Percentiles rank a stretch among this genome's conserved stretches.
phyloP scores from a whole-genome alignment of 1,140 invertebrate species.

The Zaprionus tsacasi region DNA sequence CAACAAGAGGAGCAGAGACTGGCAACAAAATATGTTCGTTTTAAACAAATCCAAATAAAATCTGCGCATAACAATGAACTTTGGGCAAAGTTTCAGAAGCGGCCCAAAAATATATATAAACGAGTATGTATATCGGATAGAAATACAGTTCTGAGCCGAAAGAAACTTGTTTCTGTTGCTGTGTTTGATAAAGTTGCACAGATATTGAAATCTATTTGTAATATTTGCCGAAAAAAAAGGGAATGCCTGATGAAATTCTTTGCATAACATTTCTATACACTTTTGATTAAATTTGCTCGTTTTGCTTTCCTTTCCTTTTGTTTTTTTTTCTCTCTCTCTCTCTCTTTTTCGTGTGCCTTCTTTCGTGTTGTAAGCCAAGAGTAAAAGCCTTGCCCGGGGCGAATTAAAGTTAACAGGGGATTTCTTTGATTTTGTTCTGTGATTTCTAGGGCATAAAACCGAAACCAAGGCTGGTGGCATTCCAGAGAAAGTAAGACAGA shows the following conservation, averaged over 20 bases:
- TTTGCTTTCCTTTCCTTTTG: constrained; percentile 16
- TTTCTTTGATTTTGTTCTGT: constrained; percentile 43
- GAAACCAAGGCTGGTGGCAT: constrained; percentile 42
- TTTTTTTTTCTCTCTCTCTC: constrained; percentile 21
- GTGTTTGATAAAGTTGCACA: constrained; percentile 60
- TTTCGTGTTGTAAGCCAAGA: background rate
- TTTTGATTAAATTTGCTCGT: constrained; percentile 74
- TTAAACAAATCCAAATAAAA: constrained; percentile 79
- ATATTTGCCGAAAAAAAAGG: constrained; percentile 55
- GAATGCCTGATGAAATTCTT: constrained; percentile 71
- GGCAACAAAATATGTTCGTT: constrained; percentile 68
- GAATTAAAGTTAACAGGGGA: constrained; percentile 24
- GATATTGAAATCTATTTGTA: constrained; percentile 79
- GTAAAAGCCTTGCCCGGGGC: constrained; percentile 27
- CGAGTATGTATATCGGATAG: background rate
- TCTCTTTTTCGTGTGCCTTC: background rate
- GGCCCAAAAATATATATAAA: constrained; percentile 24
- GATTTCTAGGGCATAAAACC: constrained; percentile 40
- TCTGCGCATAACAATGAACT: constrained; percentile 75
- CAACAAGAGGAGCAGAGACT: background rate
- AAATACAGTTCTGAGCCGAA: constrained; percentile 43
- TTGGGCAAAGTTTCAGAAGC: constrained; percentile 24
- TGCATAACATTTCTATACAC: constrained; percentile 49
- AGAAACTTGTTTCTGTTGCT: constrained; percentile 45
- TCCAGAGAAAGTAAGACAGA: background rate